Conservation (phyloP, 2,888 invertebrate species). For the Ormyrus labotus region DNA sequence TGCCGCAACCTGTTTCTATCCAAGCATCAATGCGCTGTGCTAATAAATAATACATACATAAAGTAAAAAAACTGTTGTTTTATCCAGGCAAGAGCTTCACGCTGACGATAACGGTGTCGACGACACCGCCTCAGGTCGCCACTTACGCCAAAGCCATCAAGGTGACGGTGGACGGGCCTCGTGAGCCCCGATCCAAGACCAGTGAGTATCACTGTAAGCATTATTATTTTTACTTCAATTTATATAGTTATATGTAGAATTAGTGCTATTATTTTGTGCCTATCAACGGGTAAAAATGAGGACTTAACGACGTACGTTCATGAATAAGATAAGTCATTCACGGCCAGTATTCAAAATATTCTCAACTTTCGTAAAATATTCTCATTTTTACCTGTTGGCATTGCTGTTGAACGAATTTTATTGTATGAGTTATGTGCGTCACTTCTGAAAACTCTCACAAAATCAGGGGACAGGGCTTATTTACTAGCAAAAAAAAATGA, state of each 20-base stretch:
- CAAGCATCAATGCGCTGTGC: not conserved
- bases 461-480: no score
- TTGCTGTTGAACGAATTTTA: no score
- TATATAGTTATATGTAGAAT: no score
- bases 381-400: no score
- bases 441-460: no score
- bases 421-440: no score
- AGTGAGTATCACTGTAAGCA: slow-evolving; percentile 83
- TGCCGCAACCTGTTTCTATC: no score
- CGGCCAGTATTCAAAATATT: not conserved
- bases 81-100: slow-evolving; percentile 96
- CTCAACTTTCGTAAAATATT: not conserved
- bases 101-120: slow-evolving; percentile 95
- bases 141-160: slow-evolving; percentile 98
- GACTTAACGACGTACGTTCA: no score
- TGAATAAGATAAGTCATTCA: no score
- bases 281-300: no score
- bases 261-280: no score
- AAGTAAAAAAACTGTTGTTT: not conserved
- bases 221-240: slow-evolving; percentile 61
- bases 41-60: not conserved
- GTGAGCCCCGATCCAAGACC: slow-evolving; percentile 96
- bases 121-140: slow-evolving; percentile 96
- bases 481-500: no score
- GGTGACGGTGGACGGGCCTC: slow-evolving; percentile 97